Evolutionary conservation across 2,888 invertebrate species (phyloP), one percentile per base, ranked within the genome.

Genomic region (Drosophila maculinotata): DNA sequence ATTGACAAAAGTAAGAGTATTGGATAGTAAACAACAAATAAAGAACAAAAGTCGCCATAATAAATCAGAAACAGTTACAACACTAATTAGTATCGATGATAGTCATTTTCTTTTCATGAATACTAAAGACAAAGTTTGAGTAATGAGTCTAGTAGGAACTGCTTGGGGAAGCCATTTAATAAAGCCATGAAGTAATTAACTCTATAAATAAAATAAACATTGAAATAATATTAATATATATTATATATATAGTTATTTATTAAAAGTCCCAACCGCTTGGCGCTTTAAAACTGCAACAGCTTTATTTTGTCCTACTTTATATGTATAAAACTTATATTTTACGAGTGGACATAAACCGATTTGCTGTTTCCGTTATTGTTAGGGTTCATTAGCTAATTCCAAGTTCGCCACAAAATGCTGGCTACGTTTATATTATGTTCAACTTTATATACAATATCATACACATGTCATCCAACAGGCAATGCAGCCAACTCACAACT

Each of bases 281-380:
- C 75, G 70, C 66, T 33, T 47, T 28, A 4, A 17, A 60, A 41
- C 28, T 52, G 59, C 53, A 48, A 53, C 45, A 59, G 52, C 12
- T 47, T 59, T 64, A 5, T 59, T 58, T 53, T 45, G 51, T 59
- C 44, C 64, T 44, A 63, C 57, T 66, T 57, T 39, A 59, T 59
- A 64, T 56, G 45, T 58, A 35, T 85, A 80, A 74, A 86, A 83
- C 80, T 86, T 80, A 80, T 56, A 47, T 3, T 9, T 63, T 80
- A 80, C 70, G 78, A 80, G 80, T 80, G 80, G 80, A 80, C 80
- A 80, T 80, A 64, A 86, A 80, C 80, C 80, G 80, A 86, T 86
- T 86, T 80, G 84, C 87, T 80, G 62, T 70, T 69, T 62, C 54
- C 51, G 48, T 76, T 85, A 70, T 78, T 84, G 64, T 58, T 62